Evolutionary conservation across 2,797 vertebrate species (phyloP).

Genomic region (Natrix natrix): DNA sequence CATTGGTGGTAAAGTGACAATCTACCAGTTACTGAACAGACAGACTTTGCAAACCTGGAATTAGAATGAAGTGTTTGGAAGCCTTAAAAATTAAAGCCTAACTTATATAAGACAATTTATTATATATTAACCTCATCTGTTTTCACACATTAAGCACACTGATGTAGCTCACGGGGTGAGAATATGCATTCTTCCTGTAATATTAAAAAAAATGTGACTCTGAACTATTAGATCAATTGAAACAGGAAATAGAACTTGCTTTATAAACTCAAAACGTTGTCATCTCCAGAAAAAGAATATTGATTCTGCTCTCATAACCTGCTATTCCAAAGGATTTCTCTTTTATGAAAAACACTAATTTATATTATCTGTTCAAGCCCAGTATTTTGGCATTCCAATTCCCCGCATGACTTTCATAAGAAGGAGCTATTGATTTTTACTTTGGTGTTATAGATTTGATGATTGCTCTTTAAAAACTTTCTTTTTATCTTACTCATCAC

Average conservation of each 20-base stretch:
- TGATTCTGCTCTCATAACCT: constrained; percentile 46
- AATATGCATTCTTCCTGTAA: constrained; percentile 17
- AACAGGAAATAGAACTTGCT: constrained; percentile 46
- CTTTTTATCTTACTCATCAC: constrained; percentile 27
- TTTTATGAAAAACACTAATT: constrained; percentile 61
- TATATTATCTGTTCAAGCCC: constrained; percentile 48
- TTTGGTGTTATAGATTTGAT: constrained; percentile 35
- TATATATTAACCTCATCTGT: constrained; percentile 36
- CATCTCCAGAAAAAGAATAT: constrained; percentile 31
- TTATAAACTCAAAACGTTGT: constrained; percentile 48
- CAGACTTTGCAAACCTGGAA: neutral
- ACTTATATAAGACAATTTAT: neutral
- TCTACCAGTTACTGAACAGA: neutral
- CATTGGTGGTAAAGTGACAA: neutral
- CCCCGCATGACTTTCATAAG: constrained; percentile 42
- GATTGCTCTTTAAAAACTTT: constrained; percentile 41
- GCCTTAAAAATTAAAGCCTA: constrained; percentile 21
- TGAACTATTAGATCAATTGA: constrained; percentile 24
- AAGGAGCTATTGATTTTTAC: constrained; percentile 51
- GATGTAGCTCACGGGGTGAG: constrained; percentile 27
- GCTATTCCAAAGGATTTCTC: constrained; percentile 45
- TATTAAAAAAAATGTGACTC: constrained; percentile 50
- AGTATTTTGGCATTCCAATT: constrained; percentile 52
- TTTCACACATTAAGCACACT: neutral
- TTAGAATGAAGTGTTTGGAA: constrained; percentile 15